phyloP scores from a whole-genome alignment of 2,113 vertebrate genomes.

The Prunella himalayana region DNA sequence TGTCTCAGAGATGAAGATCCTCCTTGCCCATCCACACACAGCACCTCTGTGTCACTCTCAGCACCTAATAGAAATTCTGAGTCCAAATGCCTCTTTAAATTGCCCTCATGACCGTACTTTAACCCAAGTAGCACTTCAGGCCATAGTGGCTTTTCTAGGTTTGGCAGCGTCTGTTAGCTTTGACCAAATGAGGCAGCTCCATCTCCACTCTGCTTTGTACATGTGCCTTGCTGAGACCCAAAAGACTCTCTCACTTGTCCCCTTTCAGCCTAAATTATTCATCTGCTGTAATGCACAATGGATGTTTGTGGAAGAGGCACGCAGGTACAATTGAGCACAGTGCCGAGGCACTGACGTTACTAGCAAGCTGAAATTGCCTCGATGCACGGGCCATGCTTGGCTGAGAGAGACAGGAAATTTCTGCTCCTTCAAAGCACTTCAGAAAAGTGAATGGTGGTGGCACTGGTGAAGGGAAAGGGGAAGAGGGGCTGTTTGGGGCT shows the following conservation, averaged over 20 bases:
- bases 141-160: background rate
- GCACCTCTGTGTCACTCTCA: background rate
- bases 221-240: background rate
- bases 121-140: constrained; percentile 15
- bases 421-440: background rate
- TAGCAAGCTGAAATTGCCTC: background rate
- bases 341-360: background rate
- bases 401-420: background rate
- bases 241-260: background rate
- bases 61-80: background rate
- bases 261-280: constrained; percentile 54
- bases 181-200: background rate
- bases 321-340: background rate
- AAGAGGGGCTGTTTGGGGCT: background rate
- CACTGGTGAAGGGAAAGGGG: background rate
- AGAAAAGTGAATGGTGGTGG: background rate
- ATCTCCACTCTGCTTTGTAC: background rate
- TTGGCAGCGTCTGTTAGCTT: background rate
- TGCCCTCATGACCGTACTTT: background rate
- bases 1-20: background rate
- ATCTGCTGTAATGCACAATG: constrained; percentile 52
- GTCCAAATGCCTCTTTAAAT: background rate
- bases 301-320: constrained; percentile 6
- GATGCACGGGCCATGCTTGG: background rate
- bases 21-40: background rate